Conservation (phyloP, 2,113 vertebrate genomes). For the Irena cyanogastra region DNA sequence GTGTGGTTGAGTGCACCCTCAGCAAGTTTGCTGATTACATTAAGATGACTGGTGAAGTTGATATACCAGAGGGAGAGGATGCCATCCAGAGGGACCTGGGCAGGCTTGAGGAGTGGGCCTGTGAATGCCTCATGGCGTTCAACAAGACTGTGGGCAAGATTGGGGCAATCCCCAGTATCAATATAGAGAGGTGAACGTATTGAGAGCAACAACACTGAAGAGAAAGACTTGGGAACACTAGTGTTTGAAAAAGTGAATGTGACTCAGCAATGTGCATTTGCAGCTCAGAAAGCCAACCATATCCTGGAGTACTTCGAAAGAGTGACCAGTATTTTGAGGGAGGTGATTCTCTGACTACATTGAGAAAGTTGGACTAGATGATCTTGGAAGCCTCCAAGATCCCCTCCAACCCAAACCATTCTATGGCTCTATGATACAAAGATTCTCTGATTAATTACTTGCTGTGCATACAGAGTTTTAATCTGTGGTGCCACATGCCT, state of each 20-base stretch:
- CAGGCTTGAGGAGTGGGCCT: not conserved
- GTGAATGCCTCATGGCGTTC: not conserved
- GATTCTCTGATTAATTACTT: not conserved
- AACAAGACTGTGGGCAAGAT: not conserved
- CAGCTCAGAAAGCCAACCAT: not conserved
- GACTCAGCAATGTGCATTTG: not conserved
- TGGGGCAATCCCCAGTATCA: not conserved
- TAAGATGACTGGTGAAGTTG: not conserved
- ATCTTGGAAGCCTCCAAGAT: not conserved
- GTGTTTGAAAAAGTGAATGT: not conserved
- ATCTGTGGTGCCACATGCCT: not conserved
- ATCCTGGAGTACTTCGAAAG: not conserved
- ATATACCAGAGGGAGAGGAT: not conserved
- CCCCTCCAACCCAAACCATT: not conserved
- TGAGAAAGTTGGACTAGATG: not conserved
- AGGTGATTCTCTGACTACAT: accelerated
- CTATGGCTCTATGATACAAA: not conserved
- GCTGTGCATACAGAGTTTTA: not conserved
- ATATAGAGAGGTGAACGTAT: not conserved
- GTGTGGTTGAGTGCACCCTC: not conserved
- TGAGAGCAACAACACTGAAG: not conserved
- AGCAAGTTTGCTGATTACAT: not conserved
- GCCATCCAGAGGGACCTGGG: not conserved
- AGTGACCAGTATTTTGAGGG: not conserved
- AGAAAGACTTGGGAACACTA: not conserved